These are phyloP conservation scores for Armadillidium nasatum DNA, from an alignment of 1,140 invertebrate genomes.

Conservation along the genomic window DNA sequence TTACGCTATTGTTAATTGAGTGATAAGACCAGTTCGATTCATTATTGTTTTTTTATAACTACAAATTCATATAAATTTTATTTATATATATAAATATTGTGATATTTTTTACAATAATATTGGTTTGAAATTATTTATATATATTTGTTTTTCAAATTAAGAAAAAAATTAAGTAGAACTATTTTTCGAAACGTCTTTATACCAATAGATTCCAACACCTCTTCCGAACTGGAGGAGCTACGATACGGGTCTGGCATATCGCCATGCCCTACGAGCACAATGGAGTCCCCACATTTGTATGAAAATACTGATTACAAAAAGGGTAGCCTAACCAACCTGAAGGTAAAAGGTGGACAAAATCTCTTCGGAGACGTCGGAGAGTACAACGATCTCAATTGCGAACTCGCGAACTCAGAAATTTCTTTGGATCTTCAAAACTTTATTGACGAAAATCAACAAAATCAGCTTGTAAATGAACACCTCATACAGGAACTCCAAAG, in stretches of 20 bases:
- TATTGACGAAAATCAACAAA: conserved; percentile 80
- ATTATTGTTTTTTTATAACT: neutral
- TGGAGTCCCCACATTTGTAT: conserved; percentile 49
- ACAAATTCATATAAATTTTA: neutral
- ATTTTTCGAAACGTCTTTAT: neutral
- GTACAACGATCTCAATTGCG: conserved; percentile 64
- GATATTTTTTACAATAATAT: neutral
- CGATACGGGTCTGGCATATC: conserved; percentile 42
- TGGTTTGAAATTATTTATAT: neutral
- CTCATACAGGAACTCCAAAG: conserved; percentile 51
- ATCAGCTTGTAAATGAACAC: conserved; percentile 71
- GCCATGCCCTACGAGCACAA: conserved; percentile 46
- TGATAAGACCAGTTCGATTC: neutral
- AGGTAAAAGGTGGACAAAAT: conserved; percentile 46
- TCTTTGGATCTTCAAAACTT: conserved; percentile 79
- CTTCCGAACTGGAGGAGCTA: conserved; percentile 34
- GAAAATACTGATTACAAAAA: conserved; percentile 47
- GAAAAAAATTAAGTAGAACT: neutral
- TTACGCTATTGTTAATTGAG: neutral
- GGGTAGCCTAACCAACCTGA: conserved; percentile 45
- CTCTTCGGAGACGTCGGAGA: conserved; percentile 45
- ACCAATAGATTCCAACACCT: neutral
- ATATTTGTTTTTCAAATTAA: neutral
- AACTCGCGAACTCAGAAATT: conserved; percentile 81
- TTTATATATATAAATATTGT: neutral